A percentile compares a stretch with the other conserved stretches of the same genome.
Conservation (phyloP, 2,113 vertebrate species). For the Scytalopus superciliaris region DNA sequence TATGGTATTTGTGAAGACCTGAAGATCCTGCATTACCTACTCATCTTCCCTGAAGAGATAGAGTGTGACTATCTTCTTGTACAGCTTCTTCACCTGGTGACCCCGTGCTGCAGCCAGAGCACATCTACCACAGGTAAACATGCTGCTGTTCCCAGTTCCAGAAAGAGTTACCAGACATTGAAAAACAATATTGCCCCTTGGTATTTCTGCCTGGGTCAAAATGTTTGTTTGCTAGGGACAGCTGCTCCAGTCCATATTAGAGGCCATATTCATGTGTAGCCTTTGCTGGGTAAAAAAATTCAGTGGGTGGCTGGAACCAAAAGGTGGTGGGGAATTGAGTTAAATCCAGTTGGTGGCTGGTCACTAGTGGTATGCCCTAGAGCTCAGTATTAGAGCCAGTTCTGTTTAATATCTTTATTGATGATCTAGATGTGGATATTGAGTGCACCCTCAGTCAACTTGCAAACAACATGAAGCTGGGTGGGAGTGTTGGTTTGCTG, state of each 20-base stretch:
- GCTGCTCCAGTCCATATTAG: background rate
- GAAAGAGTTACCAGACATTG: background rate
- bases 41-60: background rate
- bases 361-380: no score
- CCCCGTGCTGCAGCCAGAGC: background rate
- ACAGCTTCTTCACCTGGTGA: background rate
- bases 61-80: background rate
- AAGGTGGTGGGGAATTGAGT: background rate
- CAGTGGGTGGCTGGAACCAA: fast-evolving
- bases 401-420: background rate
- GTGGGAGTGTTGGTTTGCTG: background rate
- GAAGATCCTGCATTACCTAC: background rate
- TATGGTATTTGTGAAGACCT: background rate
- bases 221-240: background rate
- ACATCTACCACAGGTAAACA: background rate
- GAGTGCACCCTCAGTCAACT: background rate
- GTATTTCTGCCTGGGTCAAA: background rate
- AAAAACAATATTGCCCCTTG: background rate
- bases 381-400: background rate
- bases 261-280: background rate
- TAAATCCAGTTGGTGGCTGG: background rate
- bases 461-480: background rate
- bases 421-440: background rate
- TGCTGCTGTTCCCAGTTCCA: background rate
- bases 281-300: background rate